These are phyloP conservation scores for Dryoscopus gambensis DNA, from an alignment of 2,113 vertebrate species.

Conservation along the genomic window DNA sequence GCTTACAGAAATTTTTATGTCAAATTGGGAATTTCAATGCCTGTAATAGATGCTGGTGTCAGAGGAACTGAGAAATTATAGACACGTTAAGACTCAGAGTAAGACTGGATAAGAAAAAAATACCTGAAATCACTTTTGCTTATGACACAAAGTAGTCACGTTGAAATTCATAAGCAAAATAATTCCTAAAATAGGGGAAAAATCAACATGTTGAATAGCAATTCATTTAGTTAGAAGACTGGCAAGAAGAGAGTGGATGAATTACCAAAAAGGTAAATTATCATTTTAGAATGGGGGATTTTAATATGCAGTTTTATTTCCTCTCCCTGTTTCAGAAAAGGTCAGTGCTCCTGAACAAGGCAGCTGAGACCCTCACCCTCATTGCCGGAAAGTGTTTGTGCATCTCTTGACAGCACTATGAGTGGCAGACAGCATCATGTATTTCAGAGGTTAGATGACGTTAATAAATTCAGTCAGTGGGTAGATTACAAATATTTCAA, in stretches of 20 bases:
- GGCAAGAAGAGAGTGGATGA: not conserved
- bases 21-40: not conserved
- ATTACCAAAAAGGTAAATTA: not conserved
- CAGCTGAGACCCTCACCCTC: not conserved
- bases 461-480: not conserved
- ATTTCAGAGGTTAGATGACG: not conserved
- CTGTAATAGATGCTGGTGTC: not conserved
- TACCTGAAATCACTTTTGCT: not conserved
- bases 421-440: not conserved
- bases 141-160: not conserved
- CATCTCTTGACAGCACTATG: not conserved
- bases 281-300: not conserved
- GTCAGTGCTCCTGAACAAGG: not conserved
- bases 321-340: not conserved
- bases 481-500: not conserved
- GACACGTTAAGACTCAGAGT: not conserved
- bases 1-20: not conserved
- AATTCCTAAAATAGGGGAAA: not conserved
- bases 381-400: not conserved
- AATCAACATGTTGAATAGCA: not conserved
- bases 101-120: not conserved
- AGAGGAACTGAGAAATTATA: not conserved
- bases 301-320: not conserved
- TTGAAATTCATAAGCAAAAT: not conserved
- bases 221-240: not conserved